Percentiles rank a stretch among this genome's conserved stretches.
Evolutionary conservation across 2,113 vertebrate genomes (phyloP).

Genomic region (Syngnathus typhle): DNA sequence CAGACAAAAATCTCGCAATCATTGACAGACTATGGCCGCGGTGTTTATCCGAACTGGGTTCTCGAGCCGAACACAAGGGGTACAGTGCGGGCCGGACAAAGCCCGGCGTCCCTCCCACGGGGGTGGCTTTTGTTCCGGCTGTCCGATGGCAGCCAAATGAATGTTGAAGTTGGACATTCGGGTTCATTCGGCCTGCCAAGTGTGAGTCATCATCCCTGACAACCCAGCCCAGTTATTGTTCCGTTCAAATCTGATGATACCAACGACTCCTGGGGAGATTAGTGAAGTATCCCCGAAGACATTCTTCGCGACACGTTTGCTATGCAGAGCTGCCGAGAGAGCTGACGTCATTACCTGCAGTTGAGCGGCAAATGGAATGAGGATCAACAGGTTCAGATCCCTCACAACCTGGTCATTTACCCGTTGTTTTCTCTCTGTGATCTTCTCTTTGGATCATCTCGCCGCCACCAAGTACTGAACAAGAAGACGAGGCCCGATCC

Average conservation of each 20-base stretch:
- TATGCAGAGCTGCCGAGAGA: neutral
- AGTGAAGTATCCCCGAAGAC: neutral
- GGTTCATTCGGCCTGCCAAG: constrained; percentile 45
- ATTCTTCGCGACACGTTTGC: constrained; percentile 22
- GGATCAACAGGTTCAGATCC: constrained; percentile 44
- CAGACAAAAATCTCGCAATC: constrained; percentile 39
- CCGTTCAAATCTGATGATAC: constrained; percentile 1
- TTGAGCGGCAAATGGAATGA: constrained; percentile 51
- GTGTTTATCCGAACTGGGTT: constrained; percentile 51
- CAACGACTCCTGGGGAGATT: neutral
- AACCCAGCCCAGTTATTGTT: neutral
- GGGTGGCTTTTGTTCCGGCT: constrained; percentile 43
- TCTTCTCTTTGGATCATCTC: constrained; percentile 40
- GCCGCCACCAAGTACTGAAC: constrained; percentile 33
- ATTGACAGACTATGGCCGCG: constrained; percentile 59
- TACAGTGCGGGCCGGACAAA: constrained; percentile 47
- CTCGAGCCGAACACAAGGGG: constrained; percentile 30
- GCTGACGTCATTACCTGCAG: constrained; percentile 37
- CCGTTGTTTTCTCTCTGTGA: constrained; percentile 27
- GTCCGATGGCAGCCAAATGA: constrained; percentile 43
- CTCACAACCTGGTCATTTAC: constrained; percentile 12
- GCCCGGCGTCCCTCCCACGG: constrained; percentile 37
- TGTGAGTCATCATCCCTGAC: constrained; percentile 45
- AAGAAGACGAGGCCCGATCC: constrained; percentile 42
- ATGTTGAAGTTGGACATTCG: constrained; percentile 51